A percentile compares a stretch with the other conserved stretches of the same genome.
Evolutionary conservation across 2,113 vertebrate genomes (phyloP).

Genomic region (Semicossyphus pulcher): DNA sequence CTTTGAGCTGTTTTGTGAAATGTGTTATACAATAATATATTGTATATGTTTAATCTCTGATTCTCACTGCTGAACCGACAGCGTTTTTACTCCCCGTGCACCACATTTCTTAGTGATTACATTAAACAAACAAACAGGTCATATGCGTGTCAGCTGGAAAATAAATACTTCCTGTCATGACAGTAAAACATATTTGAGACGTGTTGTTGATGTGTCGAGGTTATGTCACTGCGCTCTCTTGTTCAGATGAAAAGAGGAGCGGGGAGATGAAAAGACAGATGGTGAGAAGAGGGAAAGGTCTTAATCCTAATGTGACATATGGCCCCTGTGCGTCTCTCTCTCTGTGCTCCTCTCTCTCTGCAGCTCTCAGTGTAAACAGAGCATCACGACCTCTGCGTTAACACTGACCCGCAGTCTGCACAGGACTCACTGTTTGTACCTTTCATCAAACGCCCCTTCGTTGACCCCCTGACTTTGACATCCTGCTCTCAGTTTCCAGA

Average conservation of each 20-base stretch:
- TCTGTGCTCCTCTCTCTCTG: neutral
- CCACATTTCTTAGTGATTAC: neutral
- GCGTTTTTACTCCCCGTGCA: too few relatives aligned
- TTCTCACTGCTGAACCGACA: too few relatives aligned
- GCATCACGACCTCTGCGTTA: neutral
- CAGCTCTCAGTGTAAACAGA: neutral
- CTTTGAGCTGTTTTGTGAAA: too few relatives aligned
- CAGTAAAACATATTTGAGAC: neutral
- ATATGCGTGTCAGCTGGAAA: neutral
- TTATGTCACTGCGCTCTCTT: conserved; percentile 11
- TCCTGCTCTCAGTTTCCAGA: conserved; percentile 1
- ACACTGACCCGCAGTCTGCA: neutral
- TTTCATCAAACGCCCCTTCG: neutral
- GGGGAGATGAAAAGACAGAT: conserved; percentile 52
- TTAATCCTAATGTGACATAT: conserved; percentile 65
- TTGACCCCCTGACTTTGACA: neutral
- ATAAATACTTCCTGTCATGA: neutral
- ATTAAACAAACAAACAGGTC: too few relatives aligned
- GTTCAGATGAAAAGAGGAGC: conserved; percentile 16
- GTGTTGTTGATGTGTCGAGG: neutral
- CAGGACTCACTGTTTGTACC: neutral
- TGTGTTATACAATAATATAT: too few relatives aligned
- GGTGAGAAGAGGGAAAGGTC: conserved; percentile 53
- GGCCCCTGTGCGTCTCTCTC: conserved; percentile 1
- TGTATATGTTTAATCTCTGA: too few relatives aligned